phyloP scores from a whole-genome alignment of 2,797 vertebrate species.

The Gadopsis marmoratus region DNA sequence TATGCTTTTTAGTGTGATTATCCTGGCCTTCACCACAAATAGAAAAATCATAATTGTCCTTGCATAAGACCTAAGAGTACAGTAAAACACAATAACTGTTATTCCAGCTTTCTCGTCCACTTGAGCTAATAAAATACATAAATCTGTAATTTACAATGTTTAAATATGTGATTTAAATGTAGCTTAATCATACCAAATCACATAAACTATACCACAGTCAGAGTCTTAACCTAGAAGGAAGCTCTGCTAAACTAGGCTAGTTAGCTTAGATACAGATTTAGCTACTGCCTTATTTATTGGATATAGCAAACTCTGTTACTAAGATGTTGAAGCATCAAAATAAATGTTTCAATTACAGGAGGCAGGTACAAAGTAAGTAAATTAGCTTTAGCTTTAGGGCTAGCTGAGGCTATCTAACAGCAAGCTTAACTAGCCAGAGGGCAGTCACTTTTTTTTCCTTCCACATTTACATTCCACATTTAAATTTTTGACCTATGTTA shows the following conservation, averaged over 20 bases:
- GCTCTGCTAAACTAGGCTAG: neutral
- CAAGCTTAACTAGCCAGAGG: neutral
- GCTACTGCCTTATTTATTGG: neutral
- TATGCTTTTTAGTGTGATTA: neutral
- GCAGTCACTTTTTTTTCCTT: neutral
- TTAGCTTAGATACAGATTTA: neutral
- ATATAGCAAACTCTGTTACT: neutral
- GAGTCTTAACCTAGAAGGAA: neutral
- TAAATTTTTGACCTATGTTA: neutral
- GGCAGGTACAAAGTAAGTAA: neutral
- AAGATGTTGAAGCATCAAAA: neutral
- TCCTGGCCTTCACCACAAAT: neutral
- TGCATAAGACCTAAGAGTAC: too few relatives aligned
- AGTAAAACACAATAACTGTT: neutral
- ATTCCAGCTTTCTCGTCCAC: neutral
- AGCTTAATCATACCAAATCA: neutral
- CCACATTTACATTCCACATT: neutral
- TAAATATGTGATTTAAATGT: conserved; percentile 7
- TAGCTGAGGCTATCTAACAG: neutral
- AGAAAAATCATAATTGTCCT: neutral
- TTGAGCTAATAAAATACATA: neutral
- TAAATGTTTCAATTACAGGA: neutral
- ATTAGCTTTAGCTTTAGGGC: neutral
- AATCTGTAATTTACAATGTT: too few relatives aligned
- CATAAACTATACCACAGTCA: neutral